Evolutionary conservation across 1,140 invertebrate species (phyloP).

Genomic region (Pogonus chalceus): DNA sequence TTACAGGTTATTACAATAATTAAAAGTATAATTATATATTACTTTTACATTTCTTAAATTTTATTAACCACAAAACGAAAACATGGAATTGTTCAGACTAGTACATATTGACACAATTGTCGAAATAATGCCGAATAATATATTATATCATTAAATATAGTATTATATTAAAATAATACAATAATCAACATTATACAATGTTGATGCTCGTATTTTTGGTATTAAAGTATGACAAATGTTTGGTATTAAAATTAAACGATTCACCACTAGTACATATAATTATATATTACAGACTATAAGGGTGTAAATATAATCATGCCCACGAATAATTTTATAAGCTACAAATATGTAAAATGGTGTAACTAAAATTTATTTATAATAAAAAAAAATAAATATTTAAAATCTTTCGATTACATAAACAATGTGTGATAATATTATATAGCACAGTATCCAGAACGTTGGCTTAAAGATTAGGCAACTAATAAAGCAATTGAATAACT

Average conservation of each 20-base stretch:
- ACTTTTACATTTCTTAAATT: not conserved
- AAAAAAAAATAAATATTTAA: not conserved
- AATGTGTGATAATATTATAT: not conserved
- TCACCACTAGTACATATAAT: too few species aligned
- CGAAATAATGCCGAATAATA: not conserved
- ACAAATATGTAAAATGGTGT: not conserved
- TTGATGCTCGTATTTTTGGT: too few species aligned
- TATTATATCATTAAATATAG: too few species aligned
- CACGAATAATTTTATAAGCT: not conserved
- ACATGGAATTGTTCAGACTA: constrained; percentile 4
- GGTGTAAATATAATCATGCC: not conserved
- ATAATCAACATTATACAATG: too few species aligned
- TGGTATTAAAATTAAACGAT: too few species aligned
- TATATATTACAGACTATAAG: not conserved
- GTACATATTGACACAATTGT: constrained; percentile 2
- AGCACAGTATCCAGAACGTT: constrained; percentile 1
- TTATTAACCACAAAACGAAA: constrained; percentile 1
- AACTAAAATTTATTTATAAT: not conserved
- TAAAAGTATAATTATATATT: not conserved
- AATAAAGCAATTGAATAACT: not conserved
- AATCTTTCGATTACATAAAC: not conserved
- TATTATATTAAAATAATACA: too few species aligned
- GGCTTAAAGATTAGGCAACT: not conserved
- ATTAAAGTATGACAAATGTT: too few species aligned
- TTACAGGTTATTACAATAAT: not conserved